phyloP scores from a whole-genome alignment of 2,888 invertebrate genomes.

The Parnassius apollo region DNA sequence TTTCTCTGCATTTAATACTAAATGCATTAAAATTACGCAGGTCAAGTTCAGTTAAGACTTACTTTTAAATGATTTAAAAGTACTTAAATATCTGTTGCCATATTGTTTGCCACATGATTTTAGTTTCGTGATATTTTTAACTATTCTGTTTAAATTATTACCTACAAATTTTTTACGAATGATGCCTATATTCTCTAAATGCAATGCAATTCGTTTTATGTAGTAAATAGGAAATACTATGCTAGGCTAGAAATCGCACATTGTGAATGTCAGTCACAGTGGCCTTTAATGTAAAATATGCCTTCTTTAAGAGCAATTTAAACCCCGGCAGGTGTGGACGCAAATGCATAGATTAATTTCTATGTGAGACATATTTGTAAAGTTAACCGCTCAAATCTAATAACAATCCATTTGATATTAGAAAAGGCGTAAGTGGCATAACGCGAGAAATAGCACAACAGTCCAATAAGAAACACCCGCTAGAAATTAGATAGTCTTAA shows the following conservation, averaged over 20 bases:
- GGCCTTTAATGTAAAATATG: conserved; percentile 65
- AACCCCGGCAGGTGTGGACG: conserved; percentile 47
- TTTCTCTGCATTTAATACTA: conserved; percentile 28
- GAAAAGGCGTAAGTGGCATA: conserved; percentile 47
- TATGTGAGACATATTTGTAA: conserved; percentile 21
- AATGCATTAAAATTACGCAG: conserved; percentile 30
- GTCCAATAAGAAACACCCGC: conserved; percentile 75
- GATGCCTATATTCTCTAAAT: conserved; percentile 51
- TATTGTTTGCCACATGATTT: conserved; percentile 78
- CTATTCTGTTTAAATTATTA: conserved; percentile 66
- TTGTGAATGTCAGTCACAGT: conserved; percentile 70
- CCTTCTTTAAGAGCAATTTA: conserved; percentile 66
- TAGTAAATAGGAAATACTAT: conserved; percentile 65
- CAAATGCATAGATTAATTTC: conserved; percentile 21
- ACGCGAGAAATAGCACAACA: conserved; percentile 58
- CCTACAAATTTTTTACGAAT: conserved; percentile 61
- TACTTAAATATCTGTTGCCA: conserved; percentile 79
- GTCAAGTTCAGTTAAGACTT: conserved; percentile 47
- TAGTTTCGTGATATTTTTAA: conserved; percentile 75
- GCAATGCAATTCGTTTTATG: conserved; percentile 42
- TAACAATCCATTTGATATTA: conserved; percentile 26
- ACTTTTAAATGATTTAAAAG: conserved; percentile 62
- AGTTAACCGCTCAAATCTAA: conserved; percentile 26
- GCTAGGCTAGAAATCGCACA: conserved; percentile 70
- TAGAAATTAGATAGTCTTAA: conserved; percentile 78